Percentiles rank a stretch among this genome's conserved stretches.
Conservation (phyloP, 2,888 invertebrate species). For the Drosophila mercatorum region DNA sequence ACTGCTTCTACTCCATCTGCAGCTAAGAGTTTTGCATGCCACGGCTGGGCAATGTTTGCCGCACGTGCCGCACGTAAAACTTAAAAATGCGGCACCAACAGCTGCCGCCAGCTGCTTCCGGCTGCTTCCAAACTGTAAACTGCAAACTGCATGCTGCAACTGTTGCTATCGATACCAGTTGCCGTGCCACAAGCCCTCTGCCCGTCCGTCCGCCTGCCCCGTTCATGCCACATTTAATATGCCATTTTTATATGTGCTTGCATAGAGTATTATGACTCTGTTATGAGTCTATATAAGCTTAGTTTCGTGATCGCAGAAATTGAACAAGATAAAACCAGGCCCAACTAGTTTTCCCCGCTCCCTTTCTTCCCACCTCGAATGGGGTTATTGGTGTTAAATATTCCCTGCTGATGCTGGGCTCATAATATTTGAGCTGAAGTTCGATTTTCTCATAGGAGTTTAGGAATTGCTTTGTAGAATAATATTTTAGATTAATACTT, state of each 20-base stretch:
- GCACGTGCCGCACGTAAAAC: constrained; percentile 81
- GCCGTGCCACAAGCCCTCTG: constrained; percentile 23
- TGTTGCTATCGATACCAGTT: constrained; percentile 74
- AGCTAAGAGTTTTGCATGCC: constrained; percentile 64
- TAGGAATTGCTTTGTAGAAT: no score
- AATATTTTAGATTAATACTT: not conserved
- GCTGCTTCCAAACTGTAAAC: constrained; percentile 57
- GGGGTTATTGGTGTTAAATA: not conserved
- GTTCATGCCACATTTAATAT: constrained; percentile 59
- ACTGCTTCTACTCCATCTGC: constrained; percentile 44
- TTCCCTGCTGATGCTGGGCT: not conserved
- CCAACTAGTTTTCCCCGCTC: not conserved
- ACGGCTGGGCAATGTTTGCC: constrained; percentile 55
- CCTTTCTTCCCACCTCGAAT: not conserved
- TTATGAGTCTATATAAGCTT: constrained; percentile 30
- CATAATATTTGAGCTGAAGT: not conserved
- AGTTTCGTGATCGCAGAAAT: constrained; percentile 13
- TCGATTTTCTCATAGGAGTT: no score
- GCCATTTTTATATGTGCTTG: constrained; percentile 44
- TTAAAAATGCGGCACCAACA: constrained; percentile 74
- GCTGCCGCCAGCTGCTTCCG: constrained; percentile 64
- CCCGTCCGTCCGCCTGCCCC: not conserved
- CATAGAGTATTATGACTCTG: constrained; percentile 50
- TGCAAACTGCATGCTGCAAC: constrained; percentile 64
- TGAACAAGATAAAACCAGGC: constrained; percentile 6